Conservation (phyloP, 2,888 invertebrate genomes). For the Salticus scenicus region DNA sequence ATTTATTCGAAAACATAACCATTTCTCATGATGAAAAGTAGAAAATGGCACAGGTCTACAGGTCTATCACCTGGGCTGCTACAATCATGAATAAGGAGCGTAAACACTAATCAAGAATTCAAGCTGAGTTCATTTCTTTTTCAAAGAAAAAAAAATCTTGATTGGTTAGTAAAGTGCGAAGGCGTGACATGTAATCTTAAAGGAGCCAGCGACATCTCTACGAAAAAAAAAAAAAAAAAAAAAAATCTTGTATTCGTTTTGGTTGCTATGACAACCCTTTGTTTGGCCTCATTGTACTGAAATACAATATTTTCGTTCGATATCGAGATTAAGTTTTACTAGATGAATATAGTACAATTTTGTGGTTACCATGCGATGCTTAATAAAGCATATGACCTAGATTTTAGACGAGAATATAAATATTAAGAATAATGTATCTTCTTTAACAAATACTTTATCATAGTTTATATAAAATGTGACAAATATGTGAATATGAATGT, state of each 20-base stretch:
- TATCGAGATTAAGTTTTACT: no score
- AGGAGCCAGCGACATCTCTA: not conserved
- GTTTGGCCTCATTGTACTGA: not conserved
- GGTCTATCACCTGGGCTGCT: not conserved
- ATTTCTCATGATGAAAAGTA: not conserved
- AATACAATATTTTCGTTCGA: not conserved
- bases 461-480: no score
- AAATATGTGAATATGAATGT: no score
- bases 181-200: not conserved
- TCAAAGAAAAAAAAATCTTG: not conserved
- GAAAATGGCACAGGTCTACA: not conserved
- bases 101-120: not conserved
- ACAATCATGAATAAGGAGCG: not conserved
- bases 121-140: not conserved
- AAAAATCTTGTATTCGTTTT: not conserved
- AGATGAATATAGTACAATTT: no score
- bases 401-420: no score
- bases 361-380: no score
- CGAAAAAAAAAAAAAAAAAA: no score
- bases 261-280: not conserved
- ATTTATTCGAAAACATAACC: not conserved
- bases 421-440: no score
- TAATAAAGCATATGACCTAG: no score
- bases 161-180: slow-evolving; percentile 2
- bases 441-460: no score